Evolutionary conservation across 2,113 vertebrate species (phyloP), one percentile per base, ranked within the genome.

Genomic region (cattle (Bos taurus)): DNA sequence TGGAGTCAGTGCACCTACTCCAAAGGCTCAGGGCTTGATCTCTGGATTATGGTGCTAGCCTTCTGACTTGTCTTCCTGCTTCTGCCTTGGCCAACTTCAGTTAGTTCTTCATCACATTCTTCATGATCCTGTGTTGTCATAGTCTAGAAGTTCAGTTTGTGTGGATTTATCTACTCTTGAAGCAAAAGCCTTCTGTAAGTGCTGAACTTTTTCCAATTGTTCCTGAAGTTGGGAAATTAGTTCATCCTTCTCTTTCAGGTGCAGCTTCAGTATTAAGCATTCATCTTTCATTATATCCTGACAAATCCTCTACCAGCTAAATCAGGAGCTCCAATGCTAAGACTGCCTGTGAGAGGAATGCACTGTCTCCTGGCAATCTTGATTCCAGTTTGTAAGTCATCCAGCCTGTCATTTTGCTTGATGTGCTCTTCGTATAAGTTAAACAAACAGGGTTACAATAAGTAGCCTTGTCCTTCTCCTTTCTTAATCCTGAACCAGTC

Each of bases 271-370:
- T 80, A 99, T 85, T 2, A 99, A 99, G 86, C 98, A 99, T 97
- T 99, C 99, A 97, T 99, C 99, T 99, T 99, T 99, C 98, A 98
- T 98, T 92, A 99, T 98, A 97, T 99, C 99, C 99, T 99, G 43
- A 48, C 26, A 48, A 17, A 48, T 48, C 43, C 77, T 48, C 43
- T 30, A 48, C 43, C 77, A 48, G 77, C 26, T 78, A 78, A 78
- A 48, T 16, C 77, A 48, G 26, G 26, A 30, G 14, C 43, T 78
- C 77, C 14, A 30, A 2, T 5, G 7, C 43, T 5, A 78, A 9
- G 40, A 30, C 26, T 78, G 14, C 26, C 43, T 78, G 15, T 28
- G 26, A 78, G 26, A 17, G 43, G 74, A 78, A 78, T 17, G 19
- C 9, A 71, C 4, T 36, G 9, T 21, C 2, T 74, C 36, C 36